phyloP scores from a whole-genome alignment of 92 coral and sea anemone genomes.

The Palythoa grandiflora region DNA sequence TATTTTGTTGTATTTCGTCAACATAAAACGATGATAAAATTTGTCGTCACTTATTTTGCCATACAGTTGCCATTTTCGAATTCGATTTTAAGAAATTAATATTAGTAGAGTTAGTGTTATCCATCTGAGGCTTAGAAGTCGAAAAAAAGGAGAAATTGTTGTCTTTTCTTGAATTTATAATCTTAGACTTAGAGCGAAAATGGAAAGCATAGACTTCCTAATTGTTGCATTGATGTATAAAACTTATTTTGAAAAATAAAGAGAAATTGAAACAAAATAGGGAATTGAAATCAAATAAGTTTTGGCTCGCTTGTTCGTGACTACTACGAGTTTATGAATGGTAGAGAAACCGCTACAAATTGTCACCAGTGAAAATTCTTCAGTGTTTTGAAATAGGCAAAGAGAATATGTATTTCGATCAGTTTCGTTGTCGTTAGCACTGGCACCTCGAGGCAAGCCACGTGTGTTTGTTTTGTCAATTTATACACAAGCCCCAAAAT shows the following conservation, averaged over 20 bases:
- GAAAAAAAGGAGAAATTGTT: not conserved
- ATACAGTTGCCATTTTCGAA: not conserved
- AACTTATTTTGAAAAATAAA: too few species aligned
- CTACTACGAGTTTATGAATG: constrained; percentile 62
- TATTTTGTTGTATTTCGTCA: too few species aligned
- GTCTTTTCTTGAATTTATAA: not conserved
- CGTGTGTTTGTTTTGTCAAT: constrained; percentile 23
- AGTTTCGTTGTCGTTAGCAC: not conserved
- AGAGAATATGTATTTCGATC: constrained; percentile 78
- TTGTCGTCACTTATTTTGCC: not conserved
- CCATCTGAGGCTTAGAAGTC: not conserved
- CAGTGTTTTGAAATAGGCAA: constrained; percentile 67
- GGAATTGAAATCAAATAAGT: not conserved
- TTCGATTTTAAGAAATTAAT: not conserved
- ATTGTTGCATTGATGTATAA: not conserved
- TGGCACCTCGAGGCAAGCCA: constrained; percentile 35
- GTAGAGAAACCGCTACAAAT: constrained; percentile 54
- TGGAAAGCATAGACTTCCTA: not conserved
- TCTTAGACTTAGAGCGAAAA: not conserved
- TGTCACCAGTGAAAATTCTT: constrained; percentile 61
- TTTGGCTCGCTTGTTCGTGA: not conserved
- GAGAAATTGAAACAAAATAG: not conserved
- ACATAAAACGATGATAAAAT: not conserved
- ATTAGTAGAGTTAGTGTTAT: not conserved
- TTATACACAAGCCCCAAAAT: not conserved